phyloP scores from a whole-genome alignment of 2,797 vertebrate genomes.

The Dryobates pubescens region DNA sequence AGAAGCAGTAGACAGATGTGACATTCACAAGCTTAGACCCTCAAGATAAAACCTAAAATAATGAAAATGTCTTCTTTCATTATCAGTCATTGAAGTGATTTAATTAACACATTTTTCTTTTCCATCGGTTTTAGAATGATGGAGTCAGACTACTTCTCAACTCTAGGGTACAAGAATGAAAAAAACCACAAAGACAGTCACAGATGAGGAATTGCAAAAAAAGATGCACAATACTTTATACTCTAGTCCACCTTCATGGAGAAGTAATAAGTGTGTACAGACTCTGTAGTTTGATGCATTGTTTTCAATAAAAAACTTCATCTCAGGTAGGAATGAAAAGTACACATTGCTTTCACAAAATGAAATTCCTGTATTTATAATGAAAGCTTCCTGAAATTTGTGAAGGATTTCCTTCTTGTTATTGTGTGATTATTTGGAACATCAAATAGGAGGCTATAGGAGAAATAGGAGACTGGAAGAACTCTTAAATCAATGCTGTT shows the following conservation, averaged over 20 bases:
- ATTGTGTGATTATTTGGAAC: background rate
- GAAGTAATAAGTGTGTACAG: background rate
- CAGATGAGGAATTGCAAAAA: background rate
- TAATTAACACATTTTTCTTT: background rate
- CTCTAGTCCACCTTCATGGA: background rate
- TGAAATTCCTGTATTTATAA: background rate
- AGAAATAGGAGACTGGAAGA: background rate
- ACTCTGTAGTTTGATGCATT: background rate
- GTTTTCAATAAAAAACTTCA: background rate
- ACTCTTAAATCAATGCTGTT: constrained; percentile 1
- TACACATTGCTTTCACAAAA: background rate
- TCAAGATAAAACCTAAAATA: background rate
- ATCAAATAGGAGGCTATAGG: background rate
- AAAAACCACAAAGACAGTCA: background rate
- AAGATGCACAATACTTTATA: background rate
- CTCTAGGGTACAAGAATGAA: background rate
- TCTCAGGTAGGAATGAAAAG: background rate
- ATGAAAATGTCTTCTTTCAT: background rate
- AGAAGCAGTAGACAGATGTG: background rate
- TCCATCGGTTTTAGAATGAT: background rate
- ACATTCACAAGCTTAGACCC: background rate
- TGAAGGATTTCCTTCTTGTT: background rate
- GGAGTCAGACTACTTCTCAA: background rate
- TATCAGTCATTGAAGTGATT: background rate
- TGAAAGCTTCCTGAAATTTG: background rate